A percentile compares a stretch with the other conserved stretches of the same genome.
phyloP scores from a whole-genome alignment of 35 echinoderm and acorn worm genomes.

The Ophioderma brevispina region DNA sequence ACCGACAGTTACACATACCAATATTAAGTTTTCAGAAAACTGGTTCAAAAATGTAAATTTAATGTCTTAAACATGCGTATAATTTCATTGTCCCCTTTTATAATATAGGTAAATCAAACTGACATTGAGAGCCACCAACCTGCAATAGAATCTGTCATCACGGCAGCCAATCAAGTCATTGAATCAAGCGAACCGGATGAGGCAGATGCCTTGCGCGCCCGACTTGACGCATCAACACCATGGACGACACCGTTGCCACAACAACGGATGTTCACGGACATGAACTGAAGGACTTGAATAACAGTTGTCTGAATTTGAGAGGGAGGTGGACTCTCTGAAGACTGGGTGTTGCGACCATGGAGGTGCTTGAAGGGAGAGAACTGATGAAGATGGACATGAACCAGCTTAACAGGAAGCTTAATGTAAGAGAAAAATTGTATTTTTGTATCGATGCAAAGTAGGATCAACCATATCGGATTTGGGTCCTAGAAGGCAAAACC shows the following conservation, averaged over 20 bases:
- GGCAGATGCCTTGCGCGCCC: conserved; percentile 56
- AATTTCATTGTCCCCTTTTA: neutral
- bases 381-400: conserved; percentile 84
- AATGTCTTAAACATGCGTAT: neutral
- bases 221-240: conserved; percentile 78
- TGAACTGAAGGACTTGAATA: conserved; percentile 51
- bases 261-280: conserved; percentile 63
- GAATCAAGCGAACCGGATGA: conserved; percentile 69
- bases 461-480: neutral
- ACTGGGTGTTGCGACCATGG: conserved; percentile 83
- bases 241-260: conserved; percentile 56
- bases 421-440: conserved; percentile 46
- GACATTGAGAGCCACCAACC: conserved; percentile 90
- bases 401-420: conserved; percentile 84
- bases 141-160: conserved; percentile 72
- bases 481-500: too few species aligned
- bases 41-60: neutral
- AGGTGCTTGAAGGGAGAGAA: conserved; percentile 72
- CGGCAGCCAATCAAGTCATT: conserved; percentile 57
- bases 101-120: conserved; percentile 70
- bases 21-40: too few species aligned
- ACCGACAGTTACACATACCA: too few species aligned
- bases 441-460: neutral
- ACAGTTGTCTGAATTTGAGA: conserved; percentile 81
- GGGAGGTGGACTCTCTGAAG: conserved; percentile 92